These are phyloP conservation scores for Erethizon dorsatum DNA, from an alignment of 2,797 vertebrate genomes.

Conservation along the genomic window DNA sequence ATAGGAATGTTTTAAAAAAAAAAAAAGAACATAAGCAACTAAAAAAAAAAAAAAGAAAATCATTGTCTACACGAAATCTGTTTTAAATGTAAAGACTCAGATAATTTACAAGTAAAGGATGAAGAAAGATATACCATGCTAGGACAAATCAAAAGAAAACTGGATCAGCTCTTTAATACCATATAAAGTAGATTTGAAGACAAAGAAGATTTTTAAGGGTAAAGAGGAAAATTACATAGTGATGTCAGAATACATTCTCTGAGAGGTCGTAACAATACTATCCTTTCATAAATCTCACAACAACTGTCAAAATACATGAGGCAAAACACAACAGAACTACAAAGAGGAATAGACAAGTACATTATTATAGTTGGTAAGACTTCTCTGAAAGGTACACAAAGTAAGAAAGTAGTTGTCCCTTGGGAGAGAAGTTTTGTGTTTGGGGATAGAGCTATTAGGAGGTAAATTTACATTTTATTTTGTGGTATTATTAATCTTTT, in stretches of 20 bases:
- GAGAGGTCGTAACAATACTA: background rate
- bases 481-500: background rate
- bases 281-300: background rate
- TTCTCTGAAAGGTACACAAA: background rate
- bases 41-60: too few relatives aligned
- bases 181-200: background rate
- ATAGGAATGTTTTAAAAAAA: too few relatives aligned
- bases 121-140: background rate
- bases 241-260: background rate
- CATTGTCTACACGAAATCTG: background rate
- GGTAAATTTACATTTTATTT: background rate
- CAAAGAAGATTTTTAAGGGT: background rate
- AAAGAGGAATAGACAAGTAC: background rate
- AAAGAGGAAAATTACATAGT: background rate
- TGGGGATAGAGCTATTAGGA: background rate
- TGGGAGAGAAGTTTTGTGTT: background rate
- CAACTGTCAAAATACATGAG: background rate
- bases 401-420: background rate
- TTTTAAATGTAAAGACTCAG: slow-evolving; percentile 1
- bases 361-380: background rate
- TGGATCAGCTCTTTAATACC: background rate
- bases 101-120: slow-evolving; percentile 12
- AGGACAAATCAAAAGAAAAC: background rate
- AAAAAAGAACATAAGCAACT: too few relatives aligned
- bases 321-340: background rate